Conservation (phyloP, 2,888 invertebrate genomes). For the Drosophila helvetica region DNA sequence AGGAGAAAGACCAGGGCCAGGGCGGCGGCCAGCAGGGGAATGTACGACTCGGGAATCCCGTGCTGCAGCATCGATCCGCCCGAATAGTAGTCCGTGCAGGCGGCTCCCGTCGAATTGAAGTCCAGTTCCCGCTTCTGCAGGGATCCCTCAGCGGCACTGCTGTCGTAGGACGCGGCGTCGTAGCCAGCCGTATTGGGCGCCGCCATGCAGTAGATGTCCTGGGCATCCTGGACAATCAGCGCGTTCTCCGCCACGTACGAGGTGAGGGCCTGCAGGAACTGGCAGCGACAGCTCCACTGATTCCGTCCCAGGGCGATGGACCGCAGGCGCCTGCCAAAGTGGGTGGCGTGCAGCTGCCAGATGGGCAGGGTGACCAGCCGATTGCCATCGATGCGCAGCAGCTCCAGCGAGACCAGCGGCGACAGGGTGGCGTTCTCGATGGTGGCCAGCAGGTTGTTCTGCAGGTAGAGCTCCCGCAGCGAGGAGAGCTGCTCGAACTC, state of each 20-base stretch:
- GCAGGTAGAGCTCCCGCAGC: slow-evolving; percentile 92
- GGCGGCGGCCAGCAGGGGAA: slow-evolving; percentile 92
- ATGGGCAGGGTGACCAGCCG: slow-evolving; percentile 91
- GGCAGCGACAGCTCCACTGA: slow-evolving; percentile 95
- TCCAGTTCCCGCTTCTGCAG: slow-evolving; percentile 89
- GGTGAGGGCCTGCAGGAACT: slow-evolving; percentile 93
- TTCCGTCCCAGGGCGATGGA: slow-evolving; percentile 89
- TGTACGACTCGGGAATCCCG: slow-evolving; percentile 91
- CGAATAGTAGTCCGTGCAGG: slow-evolving; percentile 93
- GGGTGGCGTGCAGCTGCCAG: slow-evolving; percentile 87
- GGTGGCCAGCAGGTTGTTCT: slow-evolving; percentile 92
- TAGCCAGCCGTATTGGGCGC: slow-evolving; percentile 53
- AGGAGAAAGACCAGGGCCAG: slow-evolving; percentile 91
- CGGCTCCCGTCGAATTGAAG: slow-evolving; percentile 90
- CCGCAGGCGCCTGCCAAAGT: slow-evolving; percentile 82
- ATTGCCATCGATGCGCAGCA: slow-evolving; percentile 93
- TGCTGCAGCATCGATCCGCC: slow-evolving; percentile 91
- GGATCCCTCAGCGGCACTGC: slow-evolving; percentile 12
- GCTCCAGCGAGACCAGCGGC: slow-evolving; percentile 91
- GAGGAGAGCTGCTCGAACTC: slow-evolving; percentile 93
- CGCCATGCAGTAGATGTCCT: slow-evolving; percentile 92
- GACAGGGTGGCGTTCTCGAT: slow-evolving; percentile 92
- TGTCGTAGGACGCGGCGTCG: slow-evolving; percentile 19
- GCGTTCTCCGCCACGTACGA: slow-evolving; percentile 93
- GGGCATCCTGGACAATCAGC: slow-evolving; percentile 91